Conservation (phyloP, 2,113 vertebrate genomes). For the Calidris pugnax region DNA sequence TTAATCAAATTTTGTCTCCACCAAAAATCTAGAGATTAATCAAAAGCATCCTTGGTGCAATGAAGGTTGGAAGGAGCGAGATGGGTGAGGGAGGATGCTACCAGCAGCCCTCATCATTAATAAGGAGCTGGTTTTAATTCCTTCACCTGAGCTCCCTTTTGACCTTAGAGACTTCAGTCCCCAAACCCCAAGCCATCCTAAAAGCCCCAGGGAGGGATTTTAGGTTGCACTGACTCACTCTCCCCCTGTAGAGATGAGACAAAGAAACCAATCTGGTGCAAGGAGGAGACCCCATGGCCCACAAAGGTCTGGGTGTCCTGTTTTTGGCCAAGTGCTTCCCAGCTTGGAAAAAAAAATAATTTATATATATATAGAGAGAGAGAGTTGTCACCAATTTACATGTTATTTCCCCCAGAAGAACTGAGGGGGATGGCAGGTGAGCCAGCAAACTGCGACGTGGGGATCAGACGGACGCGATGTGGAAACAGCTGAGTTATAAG, state of each 20-base stretch:
- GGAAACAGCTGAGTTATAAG: conserved; percentile 16
- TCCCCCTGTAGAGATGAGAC: rapidly evolving
- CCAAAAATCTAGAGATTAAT: not conserved
- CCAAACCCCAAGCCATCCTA: not conserved
- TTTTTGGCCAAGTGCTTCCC: not conserved
- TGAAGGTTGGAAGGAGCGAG: rapidly evolving
- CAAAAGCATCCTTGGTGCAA: rapidly evolving
- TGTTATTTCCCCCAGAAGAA: not conserved
- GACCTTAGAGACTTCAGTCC: not conserved
- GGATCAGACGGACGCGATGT: not conserved
- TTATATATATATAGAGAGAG: rapidly evolving
- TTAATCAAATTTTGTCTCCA: not conserved
- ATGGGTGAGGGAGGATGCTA: not conserved
- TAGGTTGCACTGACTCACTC: rapidly evolving
- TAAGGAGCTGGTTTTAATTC: not conserved
- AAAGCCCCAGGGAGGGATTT: not conserved
- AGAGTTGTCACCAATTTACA: not conserved
- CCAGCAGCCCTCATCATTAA: not conserved
- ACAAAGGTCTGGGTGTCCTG: not conserved
- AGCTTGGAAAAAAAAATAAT: too few species aligned
- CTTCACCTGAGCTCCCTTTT: not conserved
- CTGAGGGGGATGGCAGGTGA: not conserved
- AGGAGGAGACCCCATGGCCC: not conserved
- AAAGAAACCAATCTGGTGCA: rapidly evolving
- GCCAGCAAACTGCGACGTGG: not conserved